phyloP scores from a whole-genome alignment of 2,888 invertebrate species.

The Eristalinus sepulchralis region DNA sequence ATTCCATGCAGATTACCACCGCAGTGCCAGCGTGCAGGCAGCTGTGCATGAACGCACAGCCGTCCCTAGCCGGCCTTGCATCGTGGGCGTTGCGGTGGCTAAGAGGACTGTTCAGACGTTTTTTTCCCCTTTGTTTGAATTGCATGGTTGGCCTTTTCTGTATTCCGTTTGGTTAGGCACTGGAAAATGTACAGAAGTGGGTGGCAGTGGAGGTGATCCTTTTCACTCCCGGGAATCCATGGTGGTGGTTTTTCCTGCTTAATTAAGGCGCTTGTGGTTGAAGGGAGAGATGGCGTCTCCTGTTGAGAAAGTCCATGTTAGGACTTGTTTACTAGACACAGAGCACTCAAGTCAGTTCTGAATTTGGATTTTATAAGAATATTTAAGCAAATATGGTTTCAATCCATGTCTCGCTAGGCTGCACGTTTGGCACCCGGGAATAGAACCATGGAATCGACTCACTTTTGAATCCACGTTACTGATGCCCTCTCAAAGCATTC shows the following conservation, averaged over 20 bases:
- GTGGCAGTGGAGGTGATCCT: neutral
- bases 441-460: too few species aligned
- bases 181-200: neutral
- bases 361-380: too few species aligned
- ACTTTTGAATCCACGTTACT: too few species aligned
- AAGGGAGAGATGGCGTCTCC: neutral
- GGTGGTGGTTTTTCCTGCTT: neutral
- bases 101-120: neutral
- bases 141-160: neutral
- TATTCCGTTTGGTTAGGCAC: neutral
- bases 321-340: too few species aligned
- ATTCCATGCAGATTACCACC: neutral
- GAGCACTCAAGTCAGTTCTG: too few species aligned
- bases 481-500: too few species aligned
- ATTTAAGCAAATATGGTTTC: too few species aligned
- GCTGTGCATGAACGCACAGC: neutral
- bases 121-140: neutral
- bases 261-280: neutral
- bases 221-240: neutral
- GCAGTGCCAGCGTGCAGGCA: neutral
- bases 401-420: too few species aligned
- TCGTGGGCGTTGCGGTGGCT: neutral
- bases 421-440: too few species aligned
- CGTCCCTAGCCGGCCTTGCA: neutral
- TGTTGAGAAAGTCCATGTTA: too few species aligned